These are phyloP conservation scores for Podilymbus podiceps DNA, from an alignment of 2,113 vertebrate species.

Conservation along the genomic window DNA sequence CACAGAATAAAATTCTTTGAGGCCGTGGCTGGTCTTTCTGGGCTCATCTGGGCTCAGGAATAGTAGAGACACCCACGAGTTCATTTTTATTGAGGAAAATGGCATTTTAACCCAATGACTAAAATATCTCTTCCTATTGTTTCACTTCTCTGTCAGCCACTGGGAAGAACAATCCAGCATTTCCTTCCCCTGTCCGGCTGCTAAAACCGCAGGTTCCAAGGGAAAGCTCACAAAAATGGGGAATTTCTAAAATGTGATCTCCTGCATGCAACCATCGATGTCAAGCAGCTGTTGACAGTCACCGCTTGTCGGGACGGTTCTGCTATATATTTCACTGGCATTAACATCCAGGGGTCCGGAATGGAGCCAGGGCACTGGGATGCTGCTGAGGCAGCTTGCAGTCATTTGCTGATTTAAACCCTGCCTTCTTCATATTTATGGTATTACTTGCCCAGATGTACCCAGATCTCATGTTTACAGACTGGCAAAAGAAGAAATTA, in stretches of 20 bases:
- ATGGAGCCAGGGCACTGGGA: fast-evolving
- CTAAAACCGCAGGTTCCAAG: neutral
- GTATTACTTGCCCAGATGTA: fast-evolving
- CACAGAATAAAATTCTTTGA: neutral
- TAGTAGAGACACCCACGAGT: neutral
- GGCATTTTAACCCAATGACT: neutral
- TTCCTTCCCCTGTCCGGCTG: neutral
- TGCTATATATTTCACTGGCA: fast-evolving
- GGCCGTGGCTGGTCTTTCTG: neutral
- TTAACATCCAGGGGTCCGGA: neutral
- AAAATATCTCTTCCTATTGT: conserved; percentile 11
- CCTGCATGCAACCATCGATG: fast-evolving
- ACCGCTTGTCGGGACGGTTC: too few relatives aligned
- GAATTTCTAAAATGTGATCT: neutral
- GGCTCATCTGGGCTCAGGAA: neutral
- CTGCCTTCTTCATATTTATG: neutral
- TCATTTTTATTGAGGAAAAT: neutral
- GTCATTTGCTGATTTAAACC: neutral
- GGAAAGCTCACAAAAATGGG: neutral
- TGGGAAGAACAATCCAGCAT: neutral
- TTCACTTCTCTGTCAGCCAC: neutral
- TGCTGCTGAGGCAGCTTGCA: neutral
- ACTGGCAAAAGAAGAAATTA: neutral
- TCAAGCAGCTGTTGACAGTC: neutral
- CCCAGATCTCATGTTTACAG: fast-evolving